phyloP scores from a whole-genome alignment of 2,888 invertebrate species.

The Hypena proboscidalis region DNA sequence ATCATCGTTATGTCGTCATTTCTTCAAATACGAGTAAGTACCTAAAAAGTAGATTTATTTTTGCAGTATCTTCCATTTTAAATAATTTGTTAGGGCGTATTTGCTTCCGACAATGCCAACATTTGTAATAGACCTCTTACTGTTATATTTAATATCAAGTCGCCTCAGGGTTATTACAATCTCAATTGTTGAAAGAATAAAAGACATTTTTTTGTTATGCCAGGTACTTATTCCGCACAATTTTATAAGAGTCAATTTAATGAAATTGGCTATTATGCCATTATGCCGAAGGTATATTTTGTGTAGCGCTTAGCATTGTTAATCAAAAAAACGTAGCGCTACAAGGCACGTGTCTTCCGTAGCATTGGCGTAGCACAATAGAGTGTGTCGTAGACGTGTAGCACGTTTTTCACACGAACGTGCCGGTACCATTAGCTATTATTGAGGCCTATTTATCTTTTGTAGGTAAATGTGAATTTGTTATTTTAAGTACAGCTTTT shows the following conservation, averaged over 20 bases:
- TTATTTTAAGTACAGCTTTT: too few relatives aligned
- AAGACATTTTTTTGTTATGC: conserved; percentile 14
- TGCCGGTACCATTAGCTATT: conserved; percentile 7
- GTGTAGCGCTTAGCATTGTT: not conserved
- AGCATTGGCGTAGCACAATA: conserved; percentile 2
- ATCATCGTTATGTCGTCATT: too few relatives aligned
- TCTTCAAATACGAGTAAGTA: too few relatives aligned
- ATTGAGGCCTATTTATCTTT: conserved; percentile 1
- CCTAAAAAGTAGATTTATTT: too few relatives aligned
- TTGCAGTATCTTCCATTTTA: conserved; percentile 13
- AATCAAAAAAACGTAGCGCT: not conserved
- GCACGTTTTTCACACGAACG: too few relatives aligned
- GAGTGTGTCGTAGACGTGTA: too few relatives aligned
- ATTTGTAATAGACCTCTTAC: conserved; percentile 17
- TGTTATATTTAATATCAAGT: conserved; percentile 16
- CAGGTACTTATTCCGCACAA: conserved; percentile 11
- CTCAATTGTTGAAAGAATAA: conserved; percentile 11
- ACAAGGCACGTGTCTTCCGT: not conserved
- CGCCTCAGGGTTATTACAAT: conserved; percentile 15
- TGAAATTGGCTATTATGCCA: conserved; percentile 9
- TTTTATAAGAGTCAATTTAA: conserved; percentile 13
- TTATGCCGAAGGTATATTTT: not conserved
- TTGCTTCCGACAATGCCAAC: conserved; percentile 14
- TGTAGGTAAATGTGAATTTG: not conserved
- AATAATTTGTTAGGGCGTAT: conserved; percentile 20